These are phyloP conservation scores for Mythimna loreyi DNA, from an alignment of 2,888 invertebrate species.

Conservation along the genomic window DNA sequence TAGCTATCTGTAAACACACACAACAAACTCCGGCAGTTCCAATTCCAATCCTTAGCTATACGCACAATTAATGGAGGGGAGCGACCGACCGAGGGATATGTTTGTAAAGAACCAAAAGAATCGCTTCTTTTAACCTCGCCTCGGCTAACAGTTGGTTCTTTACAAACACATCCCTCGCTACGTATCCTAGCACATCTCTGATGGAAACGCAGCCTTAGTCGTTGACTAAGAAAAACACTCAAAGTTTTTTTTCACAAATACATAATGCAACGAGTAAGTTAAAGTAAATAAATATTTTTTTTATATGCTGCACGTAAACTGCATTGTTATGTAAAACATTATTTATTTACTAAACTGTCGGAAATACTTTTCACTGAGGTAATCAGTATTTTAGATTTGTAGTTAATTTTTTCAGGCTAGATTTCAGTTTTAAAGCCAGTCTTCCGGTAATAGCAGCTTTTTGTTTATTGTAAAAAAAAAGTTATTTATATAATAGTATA, in stretches of 20 bases:
- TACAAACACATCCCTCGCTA: too few relatives aligned
- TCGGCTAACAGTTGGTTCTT: too few relatives aligned
- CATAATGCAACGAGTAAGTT: slow-evolving; percentile 4
- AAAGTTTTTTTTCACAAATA: neutral
- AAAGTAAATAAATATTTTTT: slow-evolving; percentile 25
- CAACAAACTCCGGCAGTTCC: too few relatives aligned
- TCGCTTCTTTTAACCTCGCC: too few relatives aligned
- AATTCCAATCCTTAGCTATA: too few relatives aligned
- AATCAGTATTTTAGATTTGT: slow-evolving; percentile 14
- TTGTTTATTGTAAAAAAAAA: too few relatives aligned
- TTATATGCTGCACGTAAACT: slow-evolving; percentile 18
- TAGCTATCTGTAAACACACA: too few relatives aligned
- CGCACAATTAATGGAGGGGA: too few relatives aligned
- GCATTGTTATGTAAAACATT: slow-evolving; percentile 27
- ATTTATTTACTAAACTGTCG: slow-evolving; percentile 16
- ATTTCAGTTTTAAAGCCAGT: neutral
- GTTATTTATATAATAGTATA: slow-evolving; percentile 4
- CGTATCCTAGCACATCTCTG: too few relatives aligned
- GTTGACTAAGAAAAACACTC: neutral
- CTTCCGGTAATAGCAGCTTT: neutral
- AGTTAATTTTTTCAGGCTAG: neutral
- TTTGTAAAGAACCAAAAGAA: too few relatives aligned
- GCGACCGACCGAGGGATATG: too few relatives aligned
- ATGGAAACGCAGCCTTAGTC: too few relatives aligned
- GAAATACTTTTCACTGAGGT: slow-evolving; percentile 11